Base-by-base conservation (phyloP, 2,113 vertebrate genomes). In the Nycticorax nycticorax region DNA sequence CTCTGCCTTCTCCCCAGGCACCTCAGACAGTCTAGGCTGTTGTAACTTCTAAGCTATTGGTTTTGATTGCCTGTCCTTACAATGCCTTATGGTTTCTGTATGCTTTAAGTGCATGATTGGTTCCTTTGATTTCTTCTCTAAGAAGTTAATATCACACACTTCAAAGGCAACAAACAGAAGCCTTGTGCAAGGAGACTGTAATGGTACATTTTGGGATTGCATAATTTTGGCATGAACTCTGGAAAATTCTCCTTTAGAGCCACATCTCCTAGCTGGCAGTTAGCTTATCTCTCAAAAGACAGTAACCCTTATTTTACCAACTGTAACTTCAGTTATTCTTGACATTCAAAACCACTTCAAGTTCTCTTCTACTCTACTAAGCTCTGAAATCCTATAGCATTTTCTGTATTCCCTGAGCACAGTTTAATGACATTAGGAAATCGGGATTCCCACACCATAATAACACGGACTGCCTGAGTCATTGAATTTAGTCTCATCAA, bases 111-210 rank as follows among this genome's bases (percentile, higher is more conserved):
- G 50, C 78, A 85, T 59, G 88, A 85, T 45, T 90, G 67, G 62
- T 88, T 90, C 78, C 88, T 96, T 96, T 96, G 88, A 96, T 93
- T 93, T 88, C 75, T 79, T 85, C 41, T 59, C 71, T 66, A 68
- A 60, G 84, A 88, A 83, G 67, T 85, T 93, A 94, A 41, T 66
- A 92, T 37, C 55, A 57, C 45, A 45, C 39, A 35, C 67, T 95
- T 96, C 94, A 96, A 96, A 96, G 78, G 67, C 67, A 88, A 88
- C 7, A 27, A 62, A 62, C 6, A 84, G 56, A 88, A 90, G 60
- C 39, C 59, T 89, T 73, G 53, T 53, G 33, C 76, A 92, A 87
- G 43, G 21, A 91, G 37, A 50, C 35, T 81, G 37, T 35, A 91
- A 67, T 23, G 48, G 33, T 75, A 37, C 35, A 37, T 79, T 89